Base-by-base conservation (phyloP, 2,113 vertebrate species). In the Nycticryphes semicollaris region DNA sequence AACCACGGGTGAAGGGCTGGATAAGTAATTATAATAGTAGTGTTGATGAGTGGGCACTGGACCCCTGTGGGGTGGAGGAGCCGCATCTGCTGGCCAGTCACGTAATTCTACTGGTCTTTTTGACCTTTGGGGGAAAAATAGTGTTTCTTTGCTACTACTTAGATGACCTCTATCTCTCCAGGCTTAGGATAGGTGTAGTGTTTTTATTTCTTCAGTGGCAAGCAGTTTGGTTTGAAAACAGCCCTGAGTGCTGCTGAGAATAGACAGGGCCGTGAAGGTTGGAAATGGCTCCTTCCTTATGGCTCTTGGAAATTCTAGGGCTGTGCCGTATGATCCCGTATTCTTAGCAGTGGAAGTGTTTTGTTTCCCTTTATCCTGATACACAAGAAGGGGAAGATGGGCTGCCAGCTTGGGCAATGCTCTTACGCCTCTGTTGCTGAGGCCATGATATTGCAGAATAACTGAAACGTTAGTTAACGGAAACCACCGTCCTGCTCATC, bases 21-120 rank as follows among this genome's bases (percentile, higher is more conserved):
- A 0, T 0, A 1, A 28, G 17, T 0, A 1, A 63, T 73, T 12
- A 1, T 24, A 28, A 1, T 1, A 2, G 7, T 0, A 21, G 13
- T 5, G 35, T 3, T 64, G 60, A 4, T 3, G 12, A 47, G 51
- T 3, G 3, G n/a, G 20, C 22, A 2, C 1, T 28, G 79, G 56
- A 18, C 19, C 50, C 12, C 23, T 5, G 21, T 4, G 27, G 60
- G 12, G 10, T 2, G 16, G 50, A 74, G 47, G 33, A 64, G 57
- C 9, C 45, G 19, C 3, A 10, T n/a, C 47, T 75, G 45, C 56
- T n/a, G 67, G 62, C 87, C 10, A 45, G 25, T 83, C 3, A 1
- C 8, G 7, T 7, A 10, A 25, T 23, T 39, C 24, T 47, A 15
- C 23, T 64, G 16, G 43, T 43, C 54, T 33, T 10, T 56, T 39